Percentiles rank a stretch among this genome's conserved stretches.
Evolutionary conservation across 2,888 invertebrate genomes (phyloP).

Genomic region (Bedellia somnulentella): DNA sequence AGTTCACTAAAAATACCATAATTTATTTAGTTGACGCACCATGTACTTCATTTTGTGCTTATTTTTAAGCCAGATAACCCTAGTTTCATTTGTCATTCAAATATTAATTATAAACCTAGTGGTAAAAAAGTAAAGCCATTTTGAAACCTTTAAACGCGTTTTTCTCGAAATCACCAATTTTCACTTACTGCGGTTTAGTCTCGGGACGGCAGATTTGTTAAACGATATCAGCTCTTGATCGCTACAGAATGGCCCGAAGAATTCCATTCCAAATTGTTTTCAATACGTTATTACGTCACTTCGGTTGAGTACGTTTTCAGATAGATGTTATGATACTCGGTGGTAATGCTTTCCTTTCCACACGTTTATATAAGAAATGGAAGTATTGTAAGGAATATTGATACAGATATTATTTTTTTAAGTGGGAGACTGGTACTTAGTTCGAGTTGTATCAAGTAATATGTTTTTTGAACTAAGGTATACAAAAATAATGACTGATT

Average conservation of each 20-base stretch:
- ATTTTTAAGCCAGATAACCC: no score
- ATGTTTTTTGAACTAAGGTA: no score
- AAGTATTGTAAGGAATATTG: no score
- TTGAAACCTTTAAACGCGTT: no score
- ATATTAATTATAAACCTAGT: no score
- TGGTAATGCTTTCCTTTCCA: not conserved
- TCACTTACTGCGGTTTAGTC: not conserved
- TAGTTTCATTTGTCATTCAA: no score
- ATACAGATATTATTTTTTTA: not conserved
- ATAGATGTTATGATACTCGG: conserved; percentile 13
- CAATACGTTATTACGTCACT: conserved; percentile 25
- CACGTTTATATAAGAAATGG: not conserved
- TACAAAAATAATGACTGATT: no score
- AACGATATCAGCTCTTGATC: not conserved
- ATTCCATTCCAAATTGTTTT: conserved; percentile 24
- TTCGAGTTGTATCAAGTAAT: not conserved
- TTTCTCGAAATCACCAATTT: no score
- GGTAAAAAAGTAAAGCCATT: no score
- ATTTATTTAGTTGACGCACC: no score
- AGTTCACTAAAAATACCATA: no score
- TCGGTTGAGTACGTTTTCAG: conserved; percentile 19
- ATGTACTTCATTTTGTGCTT: no score
- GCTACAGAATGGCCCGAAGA: conserved; percentile 14
- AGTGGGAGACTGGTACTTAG: conserved; percentile 9
- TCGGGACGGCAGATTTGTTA: not conserved